Evolutionary conservation across 1,140 invertebrate genomes (phyloP).

Genomic region (Drosophila seguyi): DNA sequence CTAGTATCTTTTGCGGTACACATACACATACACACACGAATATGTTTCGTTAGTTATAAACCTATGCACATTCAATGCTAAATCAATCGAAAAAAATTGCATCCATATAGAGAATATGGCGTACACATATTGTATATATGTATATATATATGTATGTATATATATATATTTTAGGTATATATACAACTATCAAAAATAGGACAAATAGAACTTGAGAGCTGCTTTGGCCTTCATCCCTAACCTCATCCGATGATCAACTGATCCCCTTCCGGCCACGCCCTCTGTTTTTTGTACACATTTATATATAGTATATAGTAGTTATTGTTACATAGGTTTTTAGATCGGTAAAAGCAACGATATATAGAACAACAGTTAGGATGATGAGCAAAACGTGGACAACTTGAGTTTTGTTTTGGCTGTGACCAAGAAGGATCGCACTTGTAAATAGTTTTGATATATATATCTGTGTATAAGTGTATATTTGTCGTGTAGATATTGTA

Average conservation of each 20-base stretch:
- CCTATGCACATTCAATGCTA: constrained; percentile 59
- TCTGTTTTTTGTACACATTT: constrained; percentile 36
- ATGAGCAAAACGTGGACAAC: constrained; percentile 52
- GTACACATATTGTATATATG: constrained; percentile 19
- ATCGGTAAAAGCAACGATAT: constrained; percentile 43
- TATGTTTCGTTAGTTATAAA: constrained; percentile 26
- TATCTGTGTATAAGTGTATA: constrained; percentile 20
- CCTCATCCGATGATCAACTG: neutral
- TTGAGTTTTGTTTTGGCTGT: constrained; percentile 39
- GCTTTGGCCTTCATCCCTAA: constrained; percentile 13
- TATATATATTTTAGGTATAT: constrained; percentile 43
- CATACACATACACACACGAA: constrained; percentile 14
- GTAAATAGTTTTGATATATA: constrained; percentile 65
- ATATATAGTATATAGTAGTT: constrained; percentile 16
- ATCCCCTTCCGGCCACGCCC: too few relatives aligned
- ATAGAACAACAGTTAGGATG: constrained; percentile 49
- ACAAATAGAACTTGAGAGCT: constrained; percentile 63
- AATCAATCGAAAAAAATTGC: constrained; percentile 57
- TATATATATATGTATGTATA: constrained; percentile 25
- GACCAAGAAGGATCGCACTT: constrained; percentile 60
- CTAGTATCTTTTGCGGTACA: constrained; percentile 16
- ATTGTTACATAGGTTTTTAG: constrained; percentile 44
- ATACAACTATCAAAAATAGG: constrained; percentile 79
- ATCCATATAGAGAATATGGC: constrained; percentile 34
- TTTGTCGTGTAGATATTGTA: constrained; percentile 23